Evolutionary conservation across 2,113 vertebrate species (phyloP), one percentile per base, ranked within the genome.

Genomic region (Ranitomeya variabilis): DNA sequence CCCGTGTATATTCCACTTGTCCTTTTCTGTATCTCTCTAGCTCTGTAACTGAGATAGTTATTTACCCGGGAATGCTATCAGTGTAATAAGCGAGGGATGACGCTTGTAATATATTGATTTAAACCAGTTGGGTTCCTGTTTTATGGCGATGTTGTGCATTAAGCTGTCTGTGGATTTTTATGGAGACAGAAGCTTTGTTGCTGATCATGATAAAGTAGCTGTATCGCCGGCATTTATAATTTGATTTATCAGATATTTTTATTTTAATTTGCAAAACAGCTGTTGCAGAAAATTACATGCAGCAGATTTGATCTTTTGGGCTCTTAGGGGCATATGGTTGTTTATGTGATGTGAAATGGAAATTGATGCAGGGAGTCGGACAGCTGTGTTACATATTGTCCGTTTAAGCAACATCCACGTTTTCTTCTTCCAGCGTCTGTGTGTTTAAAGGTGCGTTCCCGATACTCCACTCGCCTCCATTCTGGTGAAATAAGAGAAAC

Each of bases 231-330:
- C 80, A 37, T 83, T 88, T 76, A 88, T 83, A 83, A 83, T 88
- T 77, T 88, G 87, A 88, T 88, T 83, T 83, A 88, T 88, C 87
- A 88, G 80, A 83, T 88, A 88, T 88, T 88, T 88, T 88, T 87
- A 80, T 87, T 87, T 87, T 77, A 88, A 88, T 88, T 88, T 88
- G 87, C 37, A 66, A 83, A 83, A 88, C 87, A 88, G 87, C 87
- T 88, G 87, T 83, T 88, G 80, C 87, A 83, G 87, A 88, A 88
- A 88, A 88, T 88, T 83, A 66, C 57, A 77, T 81, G 69, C 69
- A 88, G 77, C 87, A 88, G 80, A 88, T 83, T 88, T 88, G 87
- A 83, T 88, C 80, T 88, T 83, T 77, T 88, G 80, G 80, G 80
- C 80, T 88, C 87, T 88, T 83, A 77, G 80, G 80, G 87, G 87